Evolutionary conservation across 1,140 invertebrate species (phyloP), one percentile per base, ranked within the genome.

Genomic region (Drosophila miranda): DNA sequence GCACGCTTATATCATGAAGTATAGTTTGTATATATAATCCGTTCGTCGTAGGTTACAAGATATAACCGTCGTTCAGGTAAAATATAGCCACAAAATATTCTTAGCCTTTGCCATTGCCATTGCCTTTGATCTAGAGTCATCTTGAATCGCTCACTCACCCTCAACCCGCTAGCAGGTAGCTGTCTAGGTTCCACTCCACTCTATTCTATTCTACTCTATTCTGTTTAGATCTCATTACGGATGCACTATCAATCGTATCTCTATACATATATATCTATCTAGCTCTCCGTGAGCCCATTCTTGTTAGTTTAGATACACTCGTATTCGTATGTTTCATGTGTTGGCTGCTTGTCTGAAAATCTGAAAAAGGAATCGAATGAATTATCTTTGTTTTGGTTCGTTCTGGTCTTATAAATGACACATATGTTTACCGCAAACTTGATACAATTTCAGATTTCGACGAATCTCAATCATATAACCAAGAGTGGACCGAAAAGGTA

Each of bases 401-500:
- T 14, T 51, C 38, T 38, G 52, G 26, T 34, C 49, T 42, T 51
- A 19, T 51, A 23, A 42, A 45, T 42, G 54, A 16, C 42, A 75
- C 59, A 71, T 72, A 54, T 54, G 46, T 49, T 57, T 78, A 80
- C 75, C 71, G 63, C 51, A 56, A 69, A 55, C 51, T 88, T 88
- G 62, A 86, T 81, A 71, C 77, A 81, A 81, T 91, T 91, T 67
- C 89, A 91, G 90, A 91, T 90, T 91, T 91, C 78, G 90, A 91
- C 72, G 90, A 91, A 80, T 72, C 80, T 56, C 89, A 89, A 83
- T 79, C 82, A 51, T 91, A 90, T 79, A 90, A 90, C 88, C 79
- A 82, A 67, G 90, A 91, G 72, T 91, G 90, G 90, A 90, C 89
- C 73, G 89, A 90, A 83, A 91, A 91, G 90, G 90, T 91, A 91